Base-by-base conservation (phyloP, 2,113 vertebrate species). In the Pipra filicauda region DNA sequence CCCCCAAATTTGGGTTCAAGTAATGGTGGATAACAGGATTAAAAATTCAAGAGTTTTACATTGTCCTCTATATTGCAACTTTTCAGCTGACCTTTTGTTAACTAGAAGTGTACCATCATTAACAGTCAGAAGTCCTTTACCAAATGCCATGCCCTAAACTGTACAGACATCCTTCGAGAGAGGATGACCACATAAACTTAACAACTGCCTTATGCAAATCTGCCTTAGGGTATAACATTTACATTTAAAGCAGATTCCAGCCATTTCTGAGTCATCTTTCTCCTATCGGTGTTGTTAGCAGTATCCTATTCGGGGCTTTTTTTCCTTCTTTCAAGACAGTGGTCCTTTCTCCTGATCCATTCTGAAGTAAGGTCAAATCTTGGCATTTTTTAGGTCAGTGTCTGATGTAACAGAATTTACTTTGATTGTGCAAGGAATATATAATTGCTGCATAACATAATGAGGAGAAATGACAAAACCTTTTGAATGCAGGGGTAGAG, bases 181-280 rank as follows among this genome's bases (percentile, higher is more conserved):
- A 81, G 33, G 41, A 72, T 72, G 73, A 77, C 72, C 80, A 66
- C 31, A 69, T 85, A 77, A 90, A 84, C 44, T 69, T 57, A 92
- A 41, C 48, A 78, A 86, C 75, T 67, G 30, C 82, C 89, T 83
- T 85, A 86, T 91, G 61, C 61, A 93, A 91, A 89, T 78, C 17
- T 91, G 28, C 69, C 83, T 58, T 69, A 46, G 41, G 73, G 31
- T 48, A 20, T 57, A 95, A 46, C 64, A 88, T 64, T 93, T 79
- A 49, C 54, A 70, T 96, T 70, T 93, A 75, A 92, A 96, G 58
- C 7, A 62, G 61, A 74, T 89, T 91, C 75, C 87, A 85, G 37
- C 61, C 1, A 69, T 90, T 94, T 92, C 54, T 86, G 43, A 85
- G 28, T 94, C n/a, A 71, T 93, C 46, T 88, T 75, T 91, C 62